phyloP scores from a whole-genome alignment of 1,140 invertebrate genomes.

The Brachystomella parvula region DNA sequence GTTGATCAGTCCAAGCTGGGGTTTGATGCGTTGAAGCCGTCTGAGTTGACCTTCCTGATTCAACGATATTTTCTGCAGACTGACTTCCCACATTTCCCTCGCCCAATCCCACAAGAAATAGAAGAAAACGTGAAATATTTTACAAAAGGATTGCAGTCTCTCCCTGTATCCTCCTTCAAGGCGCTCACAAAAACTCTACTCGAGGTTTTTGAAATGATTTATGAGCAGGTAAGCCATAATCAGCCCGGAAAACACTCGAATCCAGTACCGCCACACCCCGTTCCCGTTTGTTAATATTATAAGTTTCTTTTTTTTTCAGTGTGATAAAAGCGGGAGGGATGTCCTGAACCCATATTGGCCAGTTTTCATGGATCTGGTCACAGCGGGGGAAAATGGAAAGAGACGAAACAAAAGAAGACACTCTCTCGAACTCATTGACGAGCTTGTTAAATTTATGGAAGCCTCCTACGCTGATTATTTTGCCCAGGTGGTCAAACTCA shows the following conservation, averaged over 20 bases:
- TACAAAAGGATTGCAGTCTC: background rate
- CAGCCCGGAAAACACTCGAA: background rate
- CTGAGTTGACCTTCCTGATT: no score
- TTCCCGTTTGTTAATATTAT: background rate
- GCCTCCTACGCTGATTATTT: background rate
- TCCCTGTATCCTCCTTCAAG: background rate
- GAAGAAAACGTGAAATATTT: background rate
- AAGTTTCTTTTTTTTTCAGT: background rate
- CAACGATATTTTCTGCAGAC: no score
- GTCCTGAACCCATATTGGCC: background rate
- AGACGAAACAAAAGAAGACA: background rate
- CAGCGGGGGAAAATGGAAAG: background rate
- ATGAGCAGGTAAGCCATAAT: background rate
- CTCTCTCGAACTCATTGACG: background rate
- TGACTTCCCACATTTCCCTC: no score
- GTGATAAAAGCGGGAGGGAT: no score
- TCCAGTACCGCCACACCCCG: background rate
- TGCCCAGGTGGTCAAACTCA: background rate
- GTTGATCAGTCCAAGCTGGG: no score
- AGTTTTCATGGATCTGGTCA: background rate
- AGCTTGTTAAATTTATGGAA: background rate
- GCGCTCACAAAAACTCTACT: no score
- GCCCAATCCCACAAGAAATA: background rate
- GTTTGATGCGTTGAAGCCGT: no score
- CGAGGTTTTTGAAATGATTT: background rate